These are phyloP conservation scores for Thalpophila matura DNA, from an alignment of 2,888 invertebrate genomes.

Conservation along the genomic window DNA sequence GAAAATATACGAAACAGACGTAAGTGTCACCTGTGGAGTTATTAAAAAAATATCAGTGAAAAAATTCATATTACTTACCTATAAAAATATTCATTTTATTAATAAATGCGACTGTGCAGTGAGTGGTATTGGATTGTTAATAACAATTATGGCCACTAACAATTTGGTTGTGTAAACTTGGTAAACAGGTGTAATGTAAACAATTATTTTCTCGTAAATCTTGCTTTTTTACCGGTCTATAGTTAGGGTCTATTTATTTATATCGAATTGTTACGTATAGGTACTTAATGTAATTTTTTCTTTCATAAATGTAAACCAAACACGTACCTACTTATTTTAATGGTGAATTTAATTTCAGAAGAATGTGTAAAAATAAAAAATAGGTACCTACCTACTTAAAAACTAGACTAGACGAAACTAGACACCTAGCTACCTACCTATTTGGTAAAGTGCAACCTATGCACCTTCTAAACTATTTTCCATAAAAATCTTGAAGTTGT, in stretches of 20 bases:
- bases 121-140: slow-evolving; percentile 44
- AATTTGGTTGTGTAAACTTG: slow-evolving; percentile 28
- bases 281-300: no score
- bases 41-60: slow-evolving; percentile 37
- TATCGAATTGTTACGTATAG: no score
- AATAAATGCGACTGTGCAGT: slow-evolving; percentile 46
- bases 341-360: no score
- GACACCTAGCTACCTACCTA: no score
- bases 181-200: slow-evolving; percentile 27
- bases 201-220: slow-evolving; percentile 18
- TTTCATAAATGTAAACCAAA: no score
- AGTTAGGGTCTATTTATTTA: not conserved
- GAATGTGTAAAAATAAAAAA: no score
- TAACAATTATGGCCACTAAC: slow-evolving; percentile 29
- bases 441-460: no score
- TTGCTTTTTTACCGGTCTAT: slow-evolving; percentile 11
- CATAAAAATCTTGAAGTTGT: no score
- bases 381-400: no score
- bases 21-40: slow-evolving; percentile 69
- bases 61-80: slow-evolving; percentile 7
- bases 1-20: slow-evolving; percentile 79
- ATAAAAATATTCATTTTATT: slow-evolving; percentile 9
- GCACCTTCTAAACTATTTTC: no score
- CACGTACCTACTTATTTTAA: no score
- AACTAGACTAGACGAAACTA: no score